Conservation (phyloP, 1,140 invertebrate species). For the Trichomalopsis sarcophagae region DNA sequence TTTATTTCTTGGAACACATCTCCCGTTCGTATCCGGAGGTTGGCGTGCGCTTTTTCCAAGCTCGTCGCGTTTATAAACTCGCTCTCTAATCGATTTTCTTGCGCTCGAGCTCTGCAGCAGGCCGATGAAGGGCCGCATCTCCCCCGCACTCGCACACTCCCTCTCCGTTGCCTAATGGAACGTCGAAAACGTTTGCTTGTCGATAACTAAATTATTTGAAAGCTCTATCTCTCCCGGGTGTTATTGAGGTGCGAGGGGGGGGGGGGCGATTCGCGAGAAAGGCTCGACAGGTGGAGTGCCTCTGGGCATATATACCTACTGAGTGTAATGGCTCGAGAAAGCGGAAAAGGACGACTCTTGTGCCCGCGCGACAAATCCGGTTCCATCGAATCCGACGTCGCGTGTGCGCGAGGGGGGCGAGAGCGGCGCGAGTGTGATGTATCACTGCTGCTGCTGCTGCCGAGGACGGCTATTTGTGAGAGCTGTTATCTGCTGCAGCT, state of each 20-base stretch:
- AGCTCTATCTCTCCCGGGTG: conserved; percentile 47
- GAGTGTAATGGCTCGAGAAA: conserved; percentile 40
- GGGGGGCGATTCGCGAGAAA: background rate
- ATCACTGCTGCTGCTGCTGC: conserved; percentile 9
- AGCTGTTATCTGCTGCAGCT: conserved; percentile 30
- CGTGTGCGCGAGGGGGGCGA: background rate
- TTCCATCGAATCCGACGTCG: conserved; percentile 8
- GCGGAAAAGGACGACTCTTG: conserved; percentile 42
- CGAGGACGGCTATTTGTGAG: conserved; percentile 20
- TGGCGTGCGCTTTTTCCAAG: conserved; percentile 60
- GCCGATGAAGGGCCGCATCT: conserved; percentile 43
- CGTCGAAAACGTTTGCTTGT: conserved; percentile 60
- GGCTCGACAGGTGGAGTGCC: conserved; percentile 39
- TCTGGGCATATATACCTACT: background rate
- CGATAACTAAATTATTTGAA: conserved; percentile 65
- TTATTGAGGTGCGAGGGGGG: conserved; percentile 52
- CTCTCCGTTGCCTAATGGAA: conserved; percentile 57
- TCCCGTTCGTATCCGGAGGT: background rate
- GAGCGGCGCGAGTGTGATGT: conserved; percentile 17
- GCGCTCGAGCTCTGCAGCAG: background rate
- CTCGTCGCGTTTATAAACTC: conserved; percentile 54
- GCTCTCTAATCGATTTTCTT: conserved; percentile 62
- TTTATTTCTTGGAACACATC: background rate
- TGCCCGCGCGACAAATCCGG: conserved; percentile 20
- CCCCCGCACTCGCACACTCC: conserved; percentile 29